Evolutionary conservation across 2,113 vertebrate genomes (phyloP).

Genomic region (Otocyon megalotis): DNA sequence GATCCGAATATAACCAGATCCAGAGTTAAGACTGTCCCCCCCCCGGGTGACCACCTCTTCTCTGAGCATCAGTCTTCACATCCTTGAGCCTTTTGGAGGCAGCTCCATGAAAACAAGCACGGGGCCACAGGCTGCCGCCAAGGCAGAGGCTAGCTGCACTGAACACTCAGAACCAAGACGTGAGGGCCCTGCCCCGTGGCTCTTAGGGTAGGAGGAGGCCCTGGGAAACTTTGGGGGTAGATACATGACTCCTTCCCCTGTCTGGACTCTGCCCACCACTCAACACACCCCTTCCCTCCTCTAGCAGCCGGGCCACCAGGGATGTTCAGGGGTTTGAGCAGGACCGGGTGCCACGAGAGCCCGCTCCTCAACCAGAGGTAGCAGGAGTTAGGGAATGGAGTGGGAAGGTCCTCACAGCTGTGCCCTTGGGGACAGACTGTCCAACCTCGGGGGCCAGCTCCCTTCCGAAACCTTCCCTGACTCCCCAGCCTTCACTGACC

Average conservation of each 20-base stretch:
- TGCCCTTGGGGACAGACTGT: background rate
- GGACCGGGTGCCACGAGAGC: accelerated
- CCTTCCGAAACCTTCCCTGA: too few relatives aligned
- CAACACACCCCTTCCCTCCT: background rate
- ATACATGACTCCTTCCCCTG: accelerated
- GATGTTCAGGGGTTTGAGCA: accelerated
- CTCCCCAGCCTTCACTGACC: background rate
- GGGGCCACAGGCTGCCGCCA: background rate
- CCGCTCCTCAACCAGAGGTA: background rate
- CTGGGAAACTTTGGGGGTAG: background rate
- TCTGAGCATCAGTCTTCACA: background rate
- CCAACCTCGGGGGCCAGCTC: background rate
- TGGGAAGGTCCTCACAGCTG: accelerated
- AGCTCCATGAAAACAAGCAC: background rate
- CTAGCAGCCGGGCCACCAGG: background rate
- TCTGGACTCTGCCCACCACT: background rate
- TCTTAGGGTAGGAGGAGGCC: background rate
- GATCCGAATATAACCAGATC: background rate
- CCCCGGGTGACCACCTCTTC: background rate
- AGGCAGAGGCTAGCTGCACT: too few relatives aligned
- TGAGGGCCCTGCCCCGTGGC: accelerated
- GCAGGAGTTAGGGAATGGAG: background rate
- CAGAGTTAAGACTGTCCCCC: background rate
- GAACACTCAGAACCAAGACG: background rate
- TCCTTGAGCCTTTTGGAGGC: background rate